These are phyloP conservation scores for Xiphophorus couchianus DNA, from an alignment of 2,113 vertebrate species.

Conservation along the genomic window DNA sequence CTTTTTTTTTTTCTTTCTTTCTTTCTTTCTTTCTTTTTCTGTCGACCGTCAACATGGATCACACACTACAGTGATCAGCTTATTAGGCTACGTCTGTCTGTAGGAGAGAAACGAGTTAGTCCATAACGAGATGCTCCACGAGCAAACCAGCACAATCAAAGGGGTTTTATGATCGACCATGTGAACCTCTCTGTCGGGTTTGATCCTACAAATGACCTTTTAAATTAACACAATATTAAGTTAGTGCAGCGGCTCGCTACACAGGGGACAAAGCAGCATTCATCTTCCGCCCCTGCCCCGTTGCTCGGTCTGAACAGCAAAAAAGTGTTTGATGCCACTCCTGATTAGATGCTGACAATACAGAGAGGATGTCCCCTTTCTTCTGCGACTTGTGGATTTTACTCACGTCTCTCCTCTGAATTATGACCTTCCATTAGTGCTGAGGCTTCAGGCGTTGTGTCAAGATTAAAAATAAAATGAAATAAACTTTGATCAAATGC, in stretches of 20 bases:
- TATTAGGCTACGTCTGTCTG: slow-evolving; percentile 34
- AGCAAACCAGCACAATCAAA: slow-evolving; percentile 80
- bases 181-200: slow-evolving; percentile 71
- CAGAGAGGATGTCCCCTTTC: slow-evolving; percentile 75
- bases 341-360: slow-evolving; percentile 82
- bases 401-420: slow-evolving; percentile 79
- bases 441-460: slow-evolving; percentile 48
- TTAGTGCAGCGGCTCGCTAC: slow-evolving; percentile 80
- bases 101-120: slow-evolving; percentile 10
- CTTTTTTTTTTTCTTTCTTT: slow-evolving; percentile 16
- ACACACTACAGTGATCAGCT: slow-evolving; percentile 53
- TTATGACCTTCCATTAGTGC: slow-evolving; percentile 69
- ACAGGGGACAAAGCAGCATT: slow-evolving; percentile 80
- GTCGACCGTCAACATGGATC: slow-evolving; percentile 27
- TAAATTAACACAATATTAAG: slow-evolving; percentile 85
- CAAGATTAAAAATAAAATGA: slow-evolving; percentile 41
- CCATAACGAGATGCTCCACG: slow-evolving; percentile 58
- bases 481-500: slow-evolving; percentile 72
- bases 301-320: slow-evolving; percentile 73
- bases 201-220: slow-evolving; percentile 83
- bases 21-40: slow-evolving; percentile 2
- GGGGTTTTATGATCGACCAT: slow-evolving; percentile 66
- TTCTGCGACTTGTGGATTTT: slow-evolving; percentile 77
- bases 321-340: slow-evolving; percentile 84
- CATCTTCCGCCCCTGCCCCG: slow-evolving; percentile 71